Evolutionary conservation across 2,888 invertebrate genomes (phyloP).

Genomic region (Melangyna quadrimaculata): DNA sequence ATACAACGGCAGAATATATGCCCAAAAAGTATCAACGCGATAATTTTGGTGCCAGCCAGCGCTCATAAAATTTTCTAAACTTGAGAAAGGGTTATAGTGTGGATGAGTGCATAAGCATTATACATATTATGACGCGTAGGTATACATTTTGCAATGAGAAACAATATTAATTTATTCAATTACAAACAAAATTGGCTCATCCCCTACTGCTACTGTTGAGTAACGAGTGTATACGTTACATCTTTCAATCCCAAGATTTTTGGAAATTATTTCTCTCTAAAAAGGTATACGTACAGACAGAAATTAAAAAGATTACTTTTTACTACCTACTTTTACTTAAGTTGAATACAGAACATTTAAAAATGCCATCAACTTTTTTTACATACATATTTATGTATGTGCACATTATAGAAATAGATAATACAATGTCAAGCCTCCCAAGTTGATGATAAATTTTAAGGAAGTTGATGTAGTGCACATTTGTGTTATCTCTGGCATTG

Average conservation of each 20-base stretch:
- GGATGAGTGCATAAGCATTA: not conserved
- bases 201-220: not conserved
- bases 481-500: constrained; percentile 60
- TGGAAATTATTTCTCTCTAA: not conserved
- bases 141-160: constrained; percentile 55
- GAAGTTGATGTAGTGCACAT: constrained; percentile 62
- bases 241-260: not conserved
- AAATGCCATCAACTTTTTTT: not conserved
- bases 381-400: not conserved
- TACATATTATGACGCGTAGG: no score
- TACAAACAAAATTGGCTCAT: constrained; percentile 37
- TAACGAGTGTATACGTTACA: not conserved
- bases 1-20: constrained; percentile 11
- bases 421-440: constrained; percentile 56
- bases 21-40: constrained; percentile 67
- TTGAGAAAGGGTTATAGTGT: constrained; percentile 48
- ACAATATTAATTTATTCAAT: constrained; percentile 55
- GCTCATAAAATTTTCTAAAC: constrained; percentile 55
- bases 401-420: not conserved
- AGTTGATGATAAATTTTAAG: constrained; percentile 67
- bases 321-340: constrained; percentile 43
- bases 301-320: constrained; percentile 45
- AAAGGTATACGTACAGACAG: constrained; percentile 33
- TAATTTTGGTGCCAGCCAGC: constrained; percentile 62
- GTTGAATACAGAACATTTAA: not conserved